phyloP scores from a whole-genome alignment of 1,140 invertebrate species.

The Sipha flava region DNA sequence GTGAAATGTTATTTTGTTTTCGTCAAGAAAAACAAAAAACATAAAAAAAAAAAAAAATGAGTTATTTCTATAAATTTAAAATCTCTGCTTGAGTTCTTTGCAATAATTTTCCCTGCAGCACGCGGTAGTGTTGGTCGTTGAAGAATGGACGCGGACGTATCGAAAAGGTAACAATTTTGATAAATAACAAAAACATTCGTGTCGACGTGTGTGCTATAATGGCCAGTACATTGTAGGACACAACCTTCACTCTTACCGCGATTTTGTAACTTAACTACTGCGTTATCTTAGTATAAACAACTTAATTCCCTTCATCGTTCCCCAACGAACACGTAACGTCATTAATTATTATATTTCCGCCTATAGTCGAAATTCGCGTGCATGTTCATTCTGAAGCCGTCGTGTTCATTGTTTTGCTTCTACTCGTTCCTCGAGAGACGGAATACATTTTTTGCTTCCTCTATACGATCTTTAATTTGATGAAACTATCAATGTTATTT shows the following conservation, averaged over 20 bases:
- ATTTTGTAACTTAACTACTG: too few relatives aligned
- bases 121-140: neutral
- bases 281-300: too few relatives aligned
- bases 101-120: neutral
- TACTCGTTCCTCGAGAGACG: too few relatives aligned
- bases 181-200: neutral
- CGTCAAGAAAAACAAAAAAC: neutral
- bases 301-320: neutral
- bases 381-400: too few relatives aligned
- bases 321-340: neutral
- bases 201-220: neutral
- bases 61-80: neutral
- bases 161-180: constrained; percentile 5
- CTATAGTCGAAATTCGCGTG: too few relatives aligned
- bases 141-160: constrained; percentile 3
- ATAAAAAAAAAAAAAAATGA: neutral
- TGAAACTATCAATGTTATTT: too few relatives aligned
- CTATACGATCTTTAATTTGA: too few relatives aligned
- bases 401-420: too few relatives aligned
- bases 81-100: neutral
- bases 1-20: neutral
- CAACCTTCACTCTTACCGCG: neutral
- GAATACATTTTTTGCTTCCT: too few relatives aligned
- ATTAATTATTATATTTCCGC: neutral
- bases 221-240: neutral